Percentiles rank a stretch among this genome's conserved stretches.
These are phyloP conservation scores for Eupelmus urozonus DNA, from an alignment of 2,888 invertebrate species.

Conservation along the genomic window DNA sequence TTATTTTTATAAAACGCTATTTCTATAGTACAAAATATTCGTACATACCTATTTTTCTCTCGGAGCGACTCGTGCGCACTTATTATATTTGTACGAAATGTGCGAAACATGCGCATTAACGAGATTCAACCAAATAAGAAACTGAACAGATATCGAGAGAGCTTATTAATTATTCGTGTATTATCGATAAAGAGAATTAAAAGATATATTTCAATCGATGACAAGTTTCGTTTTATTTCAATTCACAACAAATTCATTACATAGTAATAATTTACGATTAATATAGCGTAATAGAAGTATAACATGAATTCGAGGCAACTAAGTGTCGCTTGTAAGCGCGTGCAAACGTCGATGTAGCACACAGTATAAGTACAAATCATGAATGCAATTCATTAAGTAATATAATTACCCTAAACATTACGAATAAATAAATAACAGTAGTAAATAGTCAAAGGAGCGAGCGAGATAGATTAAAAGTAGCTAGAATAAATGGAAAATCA, in stretches of 20 bases:
- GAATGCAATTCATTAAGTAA: conserved; percentile 37
- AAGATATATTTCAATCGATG: conserved; percentile 62
- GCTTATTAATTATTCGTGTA: conserved; percentile 55
- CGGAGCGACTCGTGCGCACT: conserved; percentile 5
- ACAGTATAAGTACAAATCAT: conserved; percentile 50
- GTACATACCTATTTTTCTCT: conserved; percentile 45
- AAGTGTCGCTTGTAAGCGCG: conserved; percentile 23
- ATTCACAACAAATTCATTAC: conserved; percentile 50
- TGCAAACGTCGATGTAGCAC: conserved; percentile 26
- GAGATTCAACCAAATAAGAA: conserved; percentile 26
- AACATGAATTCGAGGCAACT: conserved; percentile 36
- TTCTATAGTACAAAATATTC: conserved; percentile 51
- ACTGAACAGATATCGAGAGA: conserved; percentile 40
- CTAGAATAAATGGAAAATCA: conserved; percentile 66
- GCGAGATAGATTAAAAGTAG: conserved; percentile 22
- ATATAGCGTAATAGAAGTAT: conserved; percentile 24
- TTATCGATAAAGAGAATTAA: conserved; percentile 60
- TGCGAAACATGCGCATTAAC: conserved; percentile 21
- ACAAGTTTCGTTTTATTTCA: conserved; percentile 38
- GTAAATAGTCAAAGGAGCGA: not conserved
- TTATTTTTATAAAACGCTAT: conserved; percentile 53
- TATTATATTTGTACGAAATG: conserved; percentile 44
- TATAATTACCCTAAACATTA: conserved; percentile 29
- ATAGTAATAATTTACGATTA: conserved; percentile 42
- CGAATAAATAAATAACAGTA: conserved; percentile 56